Base-by-base conservation (phyloP, 2,797 vertebrate species). In the Corythornis leucogaster region DNA sequence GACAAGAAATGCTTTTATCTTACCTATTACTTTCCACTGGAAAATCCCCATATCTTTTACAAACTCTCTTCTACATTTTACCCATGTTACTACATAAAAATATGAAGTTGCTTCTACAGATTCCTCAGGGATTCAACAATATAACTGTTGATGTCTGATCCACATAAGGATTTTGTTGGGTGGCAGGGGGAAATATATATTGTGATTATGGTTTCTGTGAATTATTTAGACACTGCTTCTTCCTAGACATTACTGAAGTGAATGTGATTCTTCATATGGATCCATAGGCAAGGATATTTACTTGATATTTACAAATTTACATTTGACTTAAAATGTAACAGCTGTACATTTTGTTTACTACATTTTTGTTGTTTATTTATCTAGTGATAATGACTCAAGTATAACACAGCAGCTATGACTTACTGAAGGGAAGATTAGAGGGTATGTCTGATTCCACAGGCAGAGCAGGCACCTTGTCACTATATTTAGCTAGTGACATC, bases 261-360 rank as follows among this genome's bases (percentile, higher is more conserved):
- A 66, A 12, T 71, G 50, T 15, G 24, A 73, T 86, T 91, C 25
- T 86, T 35, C 28, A 58, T 22, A 25, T 40, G 19, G 51, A 51
- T 76, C 40, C 30, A 43, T 40, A 78, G 68, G 33, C 8, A 45
- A 3, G 8, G 48, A 20, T 53, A 70, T 80, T 84, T 73, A 64
- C 38, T 38, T 38, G 38, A 38, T 38, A 38, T 38, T 38, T 38
- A 38, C 38, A 38, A 38, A 38, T 38, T 38, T 38, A 38, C 38
- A 54, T 45, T 74, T 70, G 21, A 69, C 28, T 74, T 59, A n/a
- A 85, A 95, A 82, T 38, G 33, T 26, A 71, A 76, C 15, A 88
- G 74, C 69, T 28, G 12, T 80, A 54, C 55, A 31, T 90, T 86
- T 96, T 95, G 54, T 77, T 84, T 86, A 76, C 85, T 88, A 43